Evolutionary conservation across 1,140 invertebrate genomes (phyloP), one percentile per base, ranked within the genome.

Genomic region (Drosophila arawakana): DNA sequence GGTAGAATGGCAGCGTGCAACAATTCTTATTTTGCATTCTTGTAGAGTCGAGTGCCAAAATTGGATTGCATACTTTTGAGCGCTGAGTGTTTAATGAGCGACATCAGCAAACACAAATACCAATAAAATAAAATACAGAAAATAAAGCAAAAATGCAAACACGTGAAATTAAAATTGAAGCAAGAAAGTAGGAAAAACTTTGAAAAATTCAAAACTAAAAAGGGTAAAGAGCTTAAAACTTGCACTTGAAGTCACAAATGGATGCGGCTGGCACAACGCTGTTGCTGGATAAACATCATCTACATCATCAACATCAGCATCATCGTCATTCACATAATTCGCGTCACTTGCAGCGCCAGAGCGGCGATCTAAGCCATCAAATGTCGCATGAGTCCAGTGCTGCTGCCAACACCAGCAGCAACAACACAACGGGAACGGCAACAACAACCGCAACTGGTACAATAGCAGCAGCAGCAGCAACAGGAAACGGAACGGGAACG

Each of bases 241-340:
- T 11, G 25, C 7, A n/a, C 13, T 13, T 15, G 3, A n/a, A n/a
- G 21, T 21, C 46, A 7, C 70, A 46, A 46, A 81, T 81, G 81
- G 79, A 84, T 61, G 67, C 46, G 5, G 67, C 65, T 9, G 70
- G 70, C 39, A 60, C 47, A 10, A 83, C 60, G 34, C 60, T 84
- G 44, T 65, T 78, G 76, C 73, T 84, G 37, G 63, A 76, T 11
- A 66, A 55, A 49, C 76, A 60, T 47, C 76, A 66, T 21, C 68
- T 72, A 13, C 72, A 72, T 47, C 72, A 30, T 49, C 74, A 18
- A 21, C 74, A 70, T 13, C 55, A 52, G 7, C 57, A 61, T 37
- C 52, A 65, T 34, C 63, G 58, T 37, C 52, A 65, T 34, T 54
- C 58, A 30, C 46, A 70, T 10, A 46, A 75, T n/a, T 25, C 8